Evolutionary conservation across 2,888 invertebrate species (phyloP), one percentile per base, ranked within the genome.

Genomic region (Ophion costatus): DNA sequence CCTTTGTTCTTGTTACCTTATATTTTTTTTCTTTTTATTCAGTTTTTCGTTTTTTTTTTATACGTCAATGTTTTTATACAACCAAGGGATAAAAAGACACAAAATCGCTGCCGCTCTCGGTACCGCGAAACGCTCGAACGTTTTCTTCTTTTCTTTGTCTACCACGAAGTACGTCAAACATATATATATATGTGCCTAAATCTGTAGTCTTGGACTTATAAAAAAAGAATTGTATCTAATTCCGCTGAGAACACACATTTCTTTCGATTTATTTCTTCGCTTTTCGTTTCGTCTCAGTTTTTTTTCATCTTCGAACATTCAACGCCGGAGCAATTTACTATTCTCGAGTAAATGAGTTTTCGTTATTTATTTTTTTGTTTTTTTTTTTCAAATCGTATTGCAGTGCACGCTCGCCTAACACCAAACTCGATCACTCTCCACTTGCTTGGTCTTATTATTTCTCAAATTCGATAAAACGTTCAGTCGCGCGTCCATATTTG

Each of bases 171-270:
- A 64, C 80, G 77, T 81, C 74, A 64, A 69, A 67, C 80, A 80
- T 80, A 59, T 78, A 80, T 80, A 59, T 78, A 61, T 75, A 24
- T 80, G 29, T 73, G 78, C 74, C 81, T 84, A 84, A 64, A 84
- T 82, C 78, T 78, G 67, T 78, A 61, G 84, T 84, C 84, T 84
- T 84, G 59, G 82, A 82, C 82, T 82, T 82, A 64, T 84, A 81
- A 84, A 84, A 84, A 71, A 59, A 22, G 71, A 71, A 71, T 57
- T 66, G 42, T 56, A 59, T 77, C 67, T 78, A 81, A 56, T 81
- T 73, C 57, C 61, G 64, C 71, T 81, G 73, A 80, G 74, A 83
- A 80, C n/a, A 84, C 81, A 81, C 61, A 81, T 57, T 51, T 74
- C 75, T 73, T 51, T 61, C 11, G 29, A 33, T 20, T 24, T 70